Base-by-base conservation (phyloP, 2,888 invertebrate species). In the Nudaria mundana region DNA sequence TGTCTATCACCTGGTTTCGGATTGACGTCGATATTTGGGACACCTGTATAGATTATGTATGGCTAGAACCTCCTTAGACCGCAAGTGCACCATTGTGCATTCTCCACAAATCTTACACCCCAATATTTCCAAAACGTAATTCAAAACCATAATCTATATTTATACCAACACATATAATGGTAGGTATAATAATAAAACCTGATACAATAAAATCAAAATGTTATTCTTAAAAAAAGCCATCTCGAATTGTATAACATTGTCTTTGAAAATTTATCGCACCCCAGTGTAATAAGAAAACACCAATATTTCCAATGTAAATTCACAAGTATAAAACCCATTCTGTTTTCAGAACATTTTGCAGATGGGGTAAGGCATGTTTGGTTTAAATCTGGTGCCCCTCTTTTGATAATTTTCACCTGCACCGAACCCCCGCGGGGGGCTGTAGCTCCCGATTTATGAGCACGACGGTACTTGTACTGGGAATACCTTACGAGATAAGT, bases 351-450 rank as follows among this genome's bases (percentile, higher is more conserved):
- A 48, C 48, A 47, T 44, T 55, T 48, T 52, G 44, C 50, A 56
- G 51, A 58, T 62, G 50, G 60, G 53, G 52, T 57, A 52, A 55
- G 64, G 63, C 59, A 76, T 83, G 85, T 85, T 82, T 82, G 81
- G 77, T 81, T 84, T 74, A 78, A 80, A 81, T 82, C 81, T 76
- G 81, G 64, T 52, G 48, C 48, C 59, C 76, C 82, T 81, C 81
- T 74, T 66, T 69, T 81, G 83, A 85, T 85, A 85, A 88, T 88
- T 87, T 81, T 86, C 87, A 88, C 87, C 87, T 88, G 87, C 63
- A 69, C 51, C 36, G 35, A 38, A 23, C 46, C 52, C 66, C 68
- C 51, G 54, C 51, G 59, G 67, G 62, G 57, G 63, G 65, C 71
- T 68, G 65, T 54, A 29, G 29, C 23, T 23, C 16, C 65, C 68